phyloP scores from a whole-genome alignment of 2,113 vertebrate species.

The Monopterus albus region DNA sequence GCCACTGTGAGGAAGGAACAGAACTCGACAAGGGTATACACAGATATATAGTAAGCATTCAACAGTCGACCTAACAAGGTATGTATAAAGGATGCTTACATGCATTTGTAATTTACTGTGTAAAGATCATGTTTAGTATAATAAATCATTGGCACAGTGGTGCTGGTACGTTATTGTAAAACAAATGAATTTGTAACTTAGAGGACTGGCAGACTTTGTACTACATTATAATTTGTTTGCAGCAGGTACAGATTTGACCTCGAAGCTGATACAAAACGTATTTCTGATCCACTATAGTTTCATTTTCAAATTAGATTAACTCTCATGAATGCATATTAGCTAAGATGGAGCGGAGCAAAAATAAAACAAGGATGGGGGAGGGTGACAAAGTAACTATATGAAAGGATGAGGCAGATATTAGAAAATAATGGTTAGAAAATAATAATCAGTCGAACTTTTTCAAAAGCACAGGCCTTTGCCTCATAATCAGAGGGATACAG shows the following conservation, averaged over 20 bases:
- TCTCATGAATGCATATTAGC: neutral
- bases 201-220: neutral
- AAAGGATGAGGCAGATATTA: neutral
- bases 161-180: neutral
- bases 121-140: neutral
- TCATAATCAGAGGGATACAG: too few species aligned
- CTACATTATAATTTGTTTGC: neutral
- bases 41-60: neutral
- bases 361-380: neutral
- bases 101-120: neutral
- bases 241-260: neutral
- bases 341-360: too few species aligned
- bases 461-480: too few species aligned
- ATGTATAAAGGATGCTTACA: neutral
- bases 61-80: neutral
- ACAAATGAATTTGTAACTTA: neutral
- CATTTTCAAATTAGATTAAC: neutral
- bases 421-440: conserved; percentile 2
- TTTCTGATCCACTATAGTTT: neutral
- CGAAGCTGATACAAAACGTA: neutral
- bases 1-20: conserved; percentile 10
- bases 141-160: neutral
- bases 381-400: neutral
- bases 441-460: too few species aligned
- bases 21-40: neutral